Percentiles rank a stretch among this genome's conserved stretches.
phyloP scores from a whole-genome alignment of 1,140 invertebrate genomes.

The Bombus vancouverensis region DNA sequence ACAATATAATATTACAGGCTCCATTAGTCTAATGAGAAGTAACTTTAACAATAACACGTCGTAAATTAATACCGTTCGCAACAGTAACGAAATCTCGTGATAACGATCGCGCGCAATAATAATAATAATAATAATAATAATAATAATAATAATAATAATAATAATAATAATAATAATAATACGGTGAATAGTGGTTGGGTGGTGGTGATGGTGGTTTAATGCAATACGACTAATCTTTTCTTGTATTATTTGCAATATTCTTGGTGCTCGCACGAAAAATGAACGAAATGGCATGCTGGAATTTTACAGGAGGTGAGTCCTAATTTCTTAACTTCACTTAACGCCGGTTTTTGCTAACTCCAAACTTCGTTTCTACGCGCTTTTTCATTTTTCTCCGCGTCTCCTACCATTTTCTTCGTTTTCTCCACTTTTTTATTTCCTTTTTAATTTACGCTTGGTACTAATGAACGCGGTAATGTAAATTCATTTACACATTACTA shows the following conservation, averaged over 20 bases:
- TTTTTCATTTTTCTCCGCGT: not conserved
- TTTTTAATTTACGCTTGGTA: not conserved
- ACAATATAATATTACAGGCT: constrained; percentile 6
- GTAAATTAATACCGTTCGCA: constrained; percentile 58
- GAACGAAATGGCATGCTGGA: constrained; percentile 82
- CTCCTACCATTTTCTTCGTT: not conserved
- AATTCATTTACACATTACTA: not conserved
- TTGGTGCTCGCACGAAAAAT: constrained; percentile 82
- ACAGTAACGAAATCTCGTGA: constrained; percentile 34
- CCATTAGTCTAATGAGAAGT: constrained; percentile 19
- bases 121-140: constrained; percentile 12
- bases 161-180: constrained; percentile 35
- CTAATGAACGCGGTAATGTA: not conserved
- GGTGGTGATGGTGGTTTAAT: constrained; percentile 76
- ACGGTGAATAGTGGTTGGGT: constrained; percentile 35
- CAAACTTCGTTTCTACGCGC: not conserved
- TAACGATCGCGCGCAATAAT: constrained; percentile 41
- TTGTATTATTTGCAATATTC: constrained; percentile 83
- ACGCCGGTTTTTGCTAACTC: constrained; percentile 48
- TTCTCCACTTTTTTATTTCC: not conserved
- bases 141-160: constrained; percentile 19
- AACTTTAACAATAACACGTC: constrained; percentile 52
- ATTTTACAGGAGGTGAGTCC: constrained; percentile 82
- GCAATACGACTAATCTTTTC: constrained; percentile 80
- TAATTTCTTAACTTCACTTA: constrained; percentile 70